These are phyloP conservation scores for Archilochus colubris DNA, from an alignment of 2,113 vertebrate genomes.

Conservation along the genomic window DNA sequence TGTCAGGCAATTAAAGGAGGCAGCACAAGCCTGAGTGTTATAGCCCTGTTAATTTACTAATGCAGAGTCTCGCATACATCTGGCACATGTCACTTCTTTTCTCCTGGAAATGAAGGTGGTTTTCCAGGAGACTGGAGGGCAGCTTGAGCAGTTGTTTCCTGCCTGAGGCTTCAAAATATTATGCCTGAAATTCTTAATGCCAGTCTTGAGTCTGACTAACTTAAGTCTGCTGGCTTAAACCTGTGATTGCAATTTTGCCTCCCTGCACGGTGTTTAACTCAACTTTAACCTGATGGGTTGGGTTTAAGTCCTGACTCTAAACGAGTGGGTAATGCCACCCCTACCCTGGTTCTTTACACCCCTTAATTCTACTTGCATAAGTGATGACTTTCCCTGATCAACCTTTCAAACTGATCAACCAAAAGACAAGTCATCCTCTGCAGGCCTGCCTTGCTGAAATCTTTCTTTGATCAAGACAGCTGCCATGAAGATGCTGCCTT, in stretches of 20 bases:
- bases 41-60: conserved; percentile 69
- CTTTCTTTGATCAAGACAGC: not conserved
- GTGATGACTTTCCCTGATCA: not conserved
- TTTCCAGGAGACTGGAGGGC: conserved; percentile 55
- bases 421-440: not conserved
- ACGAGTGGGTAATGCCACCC: not conserved
- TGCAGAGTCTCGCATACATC: conserved; percentile 58
- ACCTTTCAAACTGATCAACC: not conserved
- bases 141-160: conserved; percentile 52
- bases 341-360: not conserved
- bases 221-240: not conserved
- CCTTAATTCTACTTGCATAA: not conserved
- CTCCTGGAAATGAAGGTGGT: conserved; percentile 58
- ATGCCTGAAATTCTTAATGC: not conserved
- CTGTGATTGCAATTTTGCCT: not conserved
- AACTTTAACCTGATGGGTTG: not conserved
- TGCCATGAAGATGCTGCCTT: not conserved
- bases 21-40: conserved; percentile 56
- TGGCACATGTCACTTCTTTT: conserved; percentile 64
- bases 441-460: not conserved
- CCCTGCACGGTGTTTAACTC: not conserved
- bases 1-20: conserved; percentile 67
- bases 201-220: not conserved
- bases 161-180: conserved; percentile 39
- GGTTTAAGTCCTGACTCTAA: not conserved